These are phyloP conservation scores for Onychostruthus taczanowskii DNA, from an alignment of 2,113 vertebrate genomes.

Conservation along the genomic window DNA sequence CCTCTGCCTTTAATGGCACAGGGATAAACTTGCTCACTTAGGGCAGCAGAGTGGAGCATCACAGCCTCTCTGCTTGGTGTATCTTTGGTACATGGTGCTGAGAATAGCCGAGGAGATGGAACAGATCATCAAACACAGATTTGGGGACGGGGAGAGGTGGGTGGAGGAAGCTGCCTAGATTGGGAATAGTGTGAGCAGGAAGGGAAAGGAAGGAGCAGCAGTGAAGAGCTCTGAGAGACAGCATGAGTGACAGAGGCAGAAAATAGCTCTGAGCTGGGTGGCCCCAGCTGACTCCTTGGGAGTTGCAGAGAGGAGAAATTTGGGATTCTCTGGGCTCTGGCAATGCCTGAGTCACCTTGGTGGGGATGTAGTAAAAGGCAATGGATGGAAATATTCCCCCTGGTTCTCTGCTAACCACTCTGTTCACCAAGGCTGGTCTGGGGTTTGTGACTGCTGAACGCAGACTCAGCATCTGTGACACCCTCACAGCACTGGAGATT, in stretches of 20 bases:
- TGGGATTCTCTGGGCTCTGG: not conserved
- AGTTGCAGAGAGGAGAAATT: not conserved
- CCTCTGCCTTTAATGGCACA: not conserved
- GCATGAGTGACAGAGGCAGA: not conserved
- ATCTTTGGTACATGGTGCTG: not conserved
- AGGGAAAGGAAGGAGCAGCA: conserved; percentile 4
- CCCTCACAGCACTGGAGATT: not conserved
- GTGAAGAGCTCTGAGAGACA: not conserved
- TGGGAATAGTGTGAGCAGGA: not conserved
- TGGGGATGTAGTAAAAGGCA: not conserved
- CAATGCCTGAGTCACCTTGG: not conserved
- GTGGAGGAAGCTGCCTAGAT: conserved; percentile 34
- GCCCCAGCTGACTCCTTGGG: not conserved
- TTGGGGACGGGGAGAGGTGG: conserved; percentile 1
- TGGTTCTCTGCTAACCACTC: not conserved
- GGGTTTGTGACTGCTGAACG: not conserved
- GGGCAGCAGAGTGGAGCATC: not conserved
- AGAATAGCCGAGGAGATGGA: conserved; percentile 24
- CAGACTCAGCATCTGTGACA: not conserved
- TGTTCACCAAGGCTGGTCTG: not conserved
- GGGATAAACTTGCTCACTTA: not conserved
- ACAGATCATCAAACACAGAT: not conserved
- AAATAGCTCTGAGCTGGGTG: not conserved
- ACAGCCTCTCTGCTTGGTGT: not conserved
- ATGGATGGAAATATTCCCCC: not conserved